phyloP scores from a whole-genome alignment of 2,797 vertebrate genomes.

The Vireo griseus region DNA sequence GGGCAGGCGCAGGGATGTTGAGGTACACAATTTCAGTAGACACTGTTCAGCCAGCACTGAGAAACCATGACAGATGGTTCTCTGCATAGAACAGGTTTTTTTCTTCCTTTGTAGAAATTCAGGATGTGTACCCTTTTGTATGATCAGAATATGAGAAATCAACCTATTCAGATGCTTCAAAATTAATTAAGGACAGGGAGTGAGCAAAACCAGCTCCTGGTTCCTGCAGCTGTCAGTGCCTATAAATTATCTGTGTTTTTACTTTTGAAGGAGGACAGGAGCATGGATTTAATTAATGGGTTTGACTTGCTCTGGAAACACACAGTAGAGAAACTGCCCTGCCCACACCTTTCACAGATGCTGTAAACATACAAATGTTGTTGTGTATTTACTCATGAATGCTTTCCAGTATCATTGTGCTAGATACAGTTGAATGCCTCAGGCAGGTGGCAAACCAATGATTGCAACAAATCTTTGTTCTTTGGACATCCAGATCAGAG shows the following conservation, averaged over 20 bases:
- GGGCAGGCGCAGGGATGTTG: not conserved
- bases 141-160: not conserved
- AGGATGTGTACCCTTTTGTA: not conserved
- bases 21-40: not conserved
- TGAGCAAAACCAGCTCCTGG: not conserved
- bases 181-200: not conserved
- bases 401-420: not conserved
- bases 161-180: not conserved
- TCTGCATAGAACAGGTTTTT: not conserved
- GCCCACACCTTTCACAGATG: not conserved
- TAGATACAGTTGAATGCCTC: conserved; percentile 7
- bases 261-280: conserved; percentile 22
- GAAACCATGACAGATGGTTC: not conserved
- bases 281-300: conserved; percentile 33
- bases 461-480: conserved; percentile 5
- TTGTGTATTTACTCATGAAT: conserved; percentile 1
- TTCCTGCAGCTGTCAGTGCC: not conserved
- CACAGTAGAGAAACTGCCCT: not conserved
- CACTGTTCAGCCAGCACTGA: not conserved
- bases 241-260: conserved; percentile 30
- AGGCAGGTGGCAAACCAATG: conserved; percentile 5
- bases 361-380: conserved; percentile 13
- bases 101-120: not conserved
- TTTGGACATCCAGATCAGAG: not conserved
- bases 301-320: conserved; percentile 37